Conservation (phyloP, 2,888 invertebrate genomes). For the Catotricha subobsoleta region DNA sequence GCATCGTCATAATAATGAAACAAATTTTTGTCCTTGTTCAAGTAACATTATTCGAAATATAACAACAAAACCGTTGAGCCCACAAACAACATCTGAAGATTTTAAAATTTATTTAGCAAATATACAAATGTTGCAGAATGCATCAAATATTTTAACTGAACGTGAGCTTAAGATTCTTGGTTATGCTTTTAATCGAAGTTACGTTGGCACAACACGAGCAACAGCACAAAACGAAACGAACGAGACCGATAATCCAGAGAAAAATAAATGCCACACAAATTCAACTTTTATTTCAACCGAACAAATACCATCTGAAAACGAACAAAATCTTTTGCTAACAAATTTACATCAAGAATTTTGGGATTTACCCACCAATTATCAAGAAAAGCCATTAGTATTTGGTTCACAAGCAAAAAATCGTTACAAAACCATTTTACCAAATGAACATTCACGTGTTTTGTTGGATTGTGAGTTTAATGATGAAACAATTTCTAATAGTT, state of each 20-base stretch:
- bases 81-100: constrained; percentile 47
- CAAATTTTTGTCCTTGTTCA: constrained; percentile 24
- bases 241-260: background rate
- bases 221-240: too few species aligned
- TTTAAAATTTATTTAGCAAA: constrained; percentile 53
- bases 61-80: constrained; percentile 45
- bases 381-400: constrained; percentile 74
- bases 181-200: constrained; percentile 38
- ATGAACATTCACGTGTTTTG: constrained; percentile 70
- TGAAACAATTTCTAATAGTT: background rate
- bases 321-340: constrained; percentile 41
- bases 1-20: constrained; percentile 17
- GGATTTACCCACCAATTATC: constrained; percentile 84
- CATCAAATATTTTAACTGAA: constrained; percentile 43
- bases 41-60: constrained; percentile 33
- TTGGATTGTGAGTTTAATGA: constrained; percentile 30
- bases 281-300: background rate
- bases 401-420: constrained; percentile 81
- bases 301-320: constrained; percentile 36
- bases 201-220: constrained; percentile 22
- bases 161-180: constrained; percentile 40
- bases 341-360: constrained; percentile 78
- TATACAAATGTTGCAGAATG: constrained; percentile 53
- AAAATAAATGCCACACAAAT: background rate
- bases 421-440: constrained; percentile 76